phyloP scores from a whole-genome alignment of 2,113 vertebrate species.

The Eleginops maclovinus region DNA sequence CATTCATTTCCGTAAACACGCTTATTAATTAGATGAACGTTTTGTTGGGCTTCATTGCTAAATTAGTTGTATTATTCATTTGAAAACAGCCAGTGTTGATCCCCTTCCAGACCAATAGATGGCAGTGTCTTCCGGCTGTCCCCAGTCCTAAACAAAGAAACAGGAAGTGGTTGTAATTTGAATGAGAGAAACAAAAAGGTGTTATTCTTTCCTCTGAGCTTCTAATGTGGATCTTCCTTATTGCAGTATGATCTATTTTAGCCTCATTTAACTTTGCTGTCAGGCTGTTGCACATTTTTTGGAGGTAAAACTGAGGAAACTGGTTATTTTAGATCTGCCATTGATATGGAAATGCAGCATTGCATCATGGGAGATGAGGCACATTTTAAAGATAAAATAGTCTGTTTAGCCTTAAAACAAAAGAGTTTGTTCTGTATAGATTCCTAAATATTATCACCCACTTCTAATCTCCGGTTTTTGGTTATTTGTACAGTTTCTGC shows the following conservation, averaged over 20 bases:
- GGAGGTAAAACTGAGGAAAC: not conserved
- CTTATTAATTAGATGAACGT: too few species aligned
- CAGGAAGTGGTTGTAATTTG: not conserved
- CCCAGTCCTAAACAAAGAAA: not conserved
- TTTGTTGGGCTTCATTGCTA: too few species aligned
- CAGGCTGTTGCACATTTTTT: not conserved
- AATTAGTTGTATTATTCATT: too few species aligned
- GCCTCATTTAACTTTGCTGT: not conserved
- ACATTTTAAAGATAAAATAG: fast-evolving
- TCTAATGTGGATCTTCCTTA: not conserved
- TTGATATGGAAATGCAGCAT: not conserved
- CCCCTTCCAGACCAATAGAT: not conserved
- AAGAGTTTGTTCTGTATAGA: fast-evolving
- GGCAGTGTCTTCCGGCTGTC: not conserved
- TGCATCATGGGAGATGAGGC: constrained; percentile 3
- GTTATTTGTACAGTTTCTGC: not conserved
- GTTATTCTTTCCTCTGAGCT: not conserved
- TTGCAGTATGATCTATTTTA: not conserved
- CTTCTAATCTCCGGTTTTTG: not conserved
- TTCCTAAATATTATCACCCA: not conserved
- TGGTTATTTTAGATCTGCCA: too few species aligned
- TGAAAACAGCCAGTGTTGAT: not conserved
- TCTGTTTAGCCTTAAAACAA: not conserved
- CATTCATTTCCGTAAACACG: too few species aligned
- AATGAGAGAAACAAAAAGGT: not conserved